Evolutionary conservation across 1,140 invertebrate genomes (phyloP).

Genomic region (Danaus melanippus): DNA sequence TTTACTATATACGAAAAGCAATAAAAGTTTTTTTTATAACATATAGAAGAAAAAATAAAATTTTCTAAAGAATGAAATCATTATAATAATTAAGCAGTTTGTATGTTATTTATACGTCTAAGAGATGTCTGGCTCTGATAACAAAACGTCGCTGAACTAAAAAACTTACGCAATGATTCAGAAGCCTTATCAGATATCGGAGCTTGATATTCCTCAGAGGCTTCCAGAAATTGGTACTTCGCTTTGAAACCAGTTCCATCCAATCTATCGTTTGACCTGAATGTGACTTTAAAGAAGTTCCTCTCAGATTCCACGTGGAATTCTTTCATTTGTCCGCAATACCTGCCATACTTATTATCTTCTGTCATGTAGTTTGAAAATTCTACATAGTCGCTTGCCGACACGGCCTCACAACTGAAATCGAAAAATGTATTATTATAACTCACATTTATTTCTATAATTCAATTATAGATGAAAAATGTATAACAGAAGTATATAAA

Average conservation of each 20-base stretch:
- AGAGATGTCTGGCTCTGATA: too few relatives aligned
- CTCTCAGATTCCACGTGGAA: conserved; percentile 90
- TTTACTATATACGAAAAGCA: too few relatives aligned
- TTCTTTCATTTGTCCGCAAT: conserved; percentile 87
- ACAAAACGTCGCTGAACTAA: neutral
- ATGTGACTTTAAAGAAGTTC: conserved; percentile 94
- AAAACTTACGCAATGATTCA: conserved; percentile 43
- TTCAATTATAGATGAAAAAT: conserved; percentile 3
- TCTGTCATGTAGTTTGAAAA: conserved; percentile 92
- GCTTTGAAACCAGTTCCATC: conserved; percentile 96
- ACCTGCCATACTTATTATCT: conserved; percentile 88
- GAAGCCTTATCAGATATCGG: conserved; percentile 52
- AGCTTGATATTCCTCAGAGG: conserved; percentile 61
- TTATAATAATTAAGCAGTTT: too few relatives aligned
- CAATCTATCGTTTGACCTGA: conserved; percentile 92
- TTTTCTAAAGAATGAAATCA: too few relatives aligned
- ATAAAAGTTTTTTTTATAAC: too few relatives aligned
- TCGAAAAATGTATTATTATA: neutral
- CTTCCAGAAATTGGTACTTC: conserved; percentile 83
- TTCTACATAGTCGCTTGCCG: conserved; percentile 93
- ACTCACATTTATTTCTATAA: too few relatives aligned
- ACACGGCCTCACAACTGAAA: conserved; percentile 86
- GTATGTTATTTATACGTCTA: too few relatives aligned
- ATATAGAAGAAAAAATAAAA: too few relatives aligned
- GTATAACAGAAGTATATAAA: neutral